Evolutionary conservation across 2,888 invertebrate species (phyloP).

Genomic region (Drosophila borborema): DNA sequence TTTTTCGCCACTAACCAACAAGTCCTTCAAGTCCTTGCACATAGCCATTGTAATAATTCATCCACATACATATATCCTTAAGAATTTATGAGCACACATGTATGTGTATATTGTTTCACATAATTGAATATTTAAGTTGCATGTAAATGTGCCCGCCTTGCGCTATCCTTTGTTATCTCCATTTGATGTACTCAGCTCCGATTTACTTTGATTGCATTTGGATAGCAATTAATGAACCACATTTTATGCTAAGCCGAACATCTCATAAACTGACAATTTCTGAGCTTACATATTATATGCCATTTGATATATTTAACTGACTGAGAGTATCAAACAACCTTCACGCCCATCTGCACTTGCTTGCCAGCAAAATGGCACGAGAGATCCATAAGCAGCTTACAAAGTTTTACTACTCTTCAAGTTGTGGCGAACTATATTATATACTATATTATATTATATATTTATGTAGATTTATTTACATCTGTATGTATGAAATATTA

Average conservation of each 20-base stretch:
- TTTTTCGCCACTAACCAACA: conserved; percentile 31
- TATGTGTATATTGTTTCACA: conserved; percentile 20
- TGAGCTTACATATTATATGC: conserved; percentile 3
- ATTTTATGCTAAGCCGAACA: conserved; percentile 14
- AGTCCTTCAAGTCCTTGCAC: conserved; percentile 17
- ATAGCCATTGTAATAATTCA: conserved; percentile 67
- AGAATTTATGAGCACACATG: conserved; percentile 59
- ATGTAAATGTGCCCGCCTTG: conserved; percentile 25
- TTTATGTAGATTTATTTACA: background rate
- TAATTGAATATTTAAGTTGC: conserved; percentile 76
- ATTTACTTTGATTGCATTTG: conserved; percentile 29
- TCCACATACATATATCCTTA: conserved; percentile 42
- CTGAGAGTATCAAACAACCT: conserved; percentile 19
- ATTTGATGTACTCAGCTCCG: conserved; percentile 23
- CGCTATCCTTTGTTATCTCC: conserved; percentile 25
- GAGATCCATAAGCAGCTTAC: conserved; percentile 61
- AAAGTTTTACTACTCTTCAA: conserved; percentile 52
- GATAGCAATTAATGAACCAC: conserved; percentile 50
- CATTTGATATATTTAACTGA: conserved; percentile 11
- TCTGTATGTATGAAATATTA: background rate
- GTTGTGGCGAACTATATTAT: background rate
- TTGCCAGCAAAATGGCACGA: too few relatives aligned
- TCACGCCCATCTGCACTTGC: conserved; percentile 27
- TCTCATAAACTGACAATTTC: conserved; percentile 27
- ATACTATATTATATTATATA: background rate